Evolutionary conservation across 2,797 vertebrate species (phyloP), one percentile per base, ranked within the genome.

Genomic region (Danio choprae): DNA sequence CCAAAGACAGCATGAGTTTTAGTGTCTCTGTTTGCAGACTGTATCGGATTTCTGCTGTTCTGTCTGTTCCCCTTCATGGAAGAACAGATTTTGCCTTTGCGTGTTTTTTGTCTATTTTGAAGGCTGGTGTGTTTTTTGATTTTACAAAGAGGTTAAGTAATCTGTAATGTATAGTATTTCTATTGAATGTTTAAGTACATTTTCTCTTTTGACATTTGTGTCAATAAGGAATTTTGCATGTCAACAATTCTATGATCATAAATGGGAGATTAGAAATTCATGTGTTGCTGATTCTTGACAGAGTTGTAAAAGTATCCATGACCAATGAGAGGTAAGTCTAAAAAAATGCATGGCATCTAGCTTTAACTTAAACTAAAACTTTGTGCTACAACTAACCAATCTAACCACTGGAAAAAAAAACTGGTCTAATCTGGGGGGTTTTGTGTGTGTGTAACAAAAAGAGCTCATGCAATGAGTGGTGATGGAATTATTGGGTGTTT

Each of bases 281-380:
- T 71, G 22, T 69, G 55, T 74, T 85, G 71, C 77, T 87, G 88
- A 90, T 89, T 92, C 90, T 93, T 86, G 88, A 93, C 93, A 95
- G 91, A 87, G 87, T 90, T 90, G 85, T 88, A 90, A 86, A 86
- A 84, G 82, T 82, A 62, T 65, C 56, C 86, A 67, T 78, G 71
- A 55, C 81, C 41, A 11, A 68, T 82, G 80, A 0, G 44, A 89
- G 92, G 92, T 94, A 90, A 94, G 93, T 91, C 77, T 80, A 85
- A 82, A 64, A 44, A 78, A 81, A 79, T 68, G 81, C 83, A 77
- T 81, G 84, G 77, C 77, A 67, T 80, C 50, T 10, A 36, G 74
- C 74, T 55, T 51, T 59, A 87, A 90, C 87, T 89, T 85, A 91
- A 89, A 86, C 90, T 88, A 82, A 86, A 85, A 89, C 87, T 79